These are phyloP conservation scores for Notodonta ziczac DNA, from an alignment of 2,888 invertebrate genomes.

Conservation along the genomic window DNA sequence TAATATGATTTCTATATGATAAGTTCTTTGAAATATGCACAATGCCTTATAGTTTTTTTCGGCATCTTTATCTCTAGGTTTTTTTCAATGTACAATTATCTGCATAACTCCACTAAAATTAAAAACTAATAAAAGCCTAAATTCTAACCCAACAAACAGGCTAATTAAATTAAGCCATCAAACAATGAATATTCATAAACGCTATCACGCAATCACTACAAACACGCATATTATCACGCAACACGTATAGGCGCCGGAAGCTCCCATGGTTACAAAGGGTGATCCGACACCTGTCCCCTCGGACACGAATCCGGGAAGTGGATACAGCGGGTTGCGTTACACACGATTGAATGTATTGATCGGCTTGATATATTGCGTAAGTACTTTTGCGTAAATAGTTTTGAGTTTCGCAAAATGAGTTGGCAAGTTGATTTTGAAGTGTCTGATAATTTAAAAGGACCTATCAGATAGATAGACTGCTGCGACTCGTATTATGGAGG, in stretches of 20 bases:
- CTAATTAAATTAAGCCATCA: not conserved
- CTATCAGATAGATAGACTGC: no score
- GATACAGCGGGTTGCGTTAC: conserved; percentile 4
- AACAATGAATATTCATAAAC: not conserved
- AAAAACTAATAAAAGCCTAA: not conserved
- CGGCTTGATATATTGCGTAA: conserved; percentile 17
- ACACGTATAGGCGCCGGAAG: conserved; percentile 40
- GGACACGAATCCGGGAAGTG: conserved; percentile 23
- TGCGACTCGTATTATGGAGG: no score
- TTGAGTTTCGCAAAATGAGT: not conserved
- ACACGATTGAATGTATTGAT: conserved; percentile 35
- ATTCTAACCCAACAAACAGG: not conserved
- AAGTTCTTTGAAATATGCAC: no score
- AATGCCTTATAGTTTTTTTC: no score
- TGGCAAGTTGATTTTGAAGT: no score
- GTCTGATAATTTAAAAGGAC: no score
- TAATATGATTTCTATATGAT: no score
- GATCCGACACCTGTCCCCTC: conserved; percentile 56
- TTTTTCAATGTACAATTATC: no score
- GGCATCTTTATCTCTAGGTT: no score
- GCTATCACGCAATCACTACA: not conserved
- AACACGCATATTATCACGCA: not conserved
- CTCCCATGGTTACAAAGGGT: conserved; percentile 48
- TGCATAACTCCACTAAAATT: no score
- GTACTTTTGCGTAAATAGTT: not conserved